Evolutionary conservation across 2,797 vertebrate genomes (phyloP), one percentile per base, ranked within the genome.

Genomic region (Lutjanus campechanus): DNA sequence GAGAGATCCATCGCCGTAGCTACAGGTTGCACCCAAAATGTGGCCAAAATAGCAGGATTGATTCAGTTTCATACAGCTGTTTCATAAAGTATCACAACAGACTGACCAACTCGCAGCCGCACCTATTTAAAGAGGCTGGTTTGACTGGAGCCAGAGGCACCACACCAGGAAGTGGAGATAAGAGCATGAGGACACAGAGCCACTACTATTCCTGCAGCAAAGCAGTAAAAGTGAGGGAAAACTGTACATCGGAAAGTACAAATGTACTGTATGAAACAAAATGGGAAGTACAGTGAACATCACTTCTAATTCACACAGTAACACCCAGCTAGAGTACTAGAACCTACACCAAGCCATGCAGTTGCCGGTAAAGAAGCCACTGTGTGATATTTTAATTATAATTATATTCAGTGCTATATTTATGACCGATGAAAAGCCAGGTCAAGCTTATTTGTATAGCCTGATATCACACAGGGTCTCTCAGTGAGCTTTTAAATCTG

Each of bases 131-230:
- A 86, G 44, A 88, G 73, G 29, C 78, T 79, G 67, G 74, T 89
- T 87, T 79, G 73, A 83, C 83, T 73, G 60, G 79, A 78, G 72
- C 68, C 56, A 82, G 43, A 76, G 56, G 59, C 43, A 22, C 22
- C 29, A 47, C 9, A 90, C 69, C 81, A 91, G 93, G 93, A 94
- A 93, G 84, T 82, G 53, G 12, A 87, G 93, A 94, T 94, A 92
- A 92, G 85, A 83, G 59, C 20, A 44, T 40, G 46, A 80, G 81
- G 68, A 64, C 63, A 84, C 75, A 69, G 41, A 71, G 72, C 47
- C 16, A 4, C 73, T 73, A 43, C 59, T 67, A 22, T 72, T 82
- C 56, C 64, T 29, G 15, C 44, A 64, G 61, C 46, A 22, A 25
- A 60, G 53, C 73, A 60, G n/a, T 46, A 46, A 68, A 70, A 79